Evolutionary conservation across 2,888 invertebrate species (phyloP).

Genomic region (Drosophila hamatofila): DNA sequence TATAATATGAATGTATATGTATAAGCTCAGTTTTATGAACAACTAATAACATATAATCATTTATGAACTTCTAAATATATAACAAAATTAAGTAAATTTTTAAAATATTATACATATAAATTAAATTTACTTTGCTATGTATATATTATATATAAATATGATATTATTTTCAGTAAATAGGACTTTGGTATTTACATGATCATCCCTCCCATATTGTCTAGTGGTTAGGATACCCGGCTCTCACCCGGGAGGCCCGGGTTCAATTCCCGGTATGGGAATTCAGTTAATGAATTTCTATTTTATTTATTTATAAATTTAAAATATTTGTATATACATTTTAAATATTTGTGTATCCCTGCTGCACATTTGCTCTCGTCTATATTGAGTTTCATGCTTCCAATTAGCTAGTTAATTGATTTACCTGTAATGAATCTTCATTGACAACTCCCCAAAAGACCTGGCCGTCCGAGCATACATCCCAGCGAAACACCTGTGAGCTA

Average conservation of each 20-base stretch:
- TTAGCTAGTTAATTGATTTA: slow-evolving; percentile 32
- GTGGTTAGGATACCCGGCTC: slow-evolving; percentile 73
- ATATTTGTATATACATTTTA: not conserved
- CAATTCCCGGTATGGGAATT: slow-evolving; percentile 68
- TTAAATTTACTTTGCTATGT: too few relatives aligned
- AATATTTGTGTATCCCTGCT: not conserved
- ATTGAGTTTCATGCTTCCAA: slow-evolving; percentile 3
- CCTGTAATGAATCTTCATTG: slow-evolving; percentile 38
- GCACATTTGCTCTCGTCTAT: not conserved
- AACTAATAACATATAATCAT: too few relatives aligned
- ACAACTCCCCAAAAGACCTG: not conserved
- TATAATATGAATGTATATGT: too few relatives aligned
- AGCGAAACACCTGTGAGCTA: slow-evolving; percentile 21
- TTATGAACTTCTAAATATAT: too few relatives aligned
- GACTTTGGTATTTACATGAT: fast-evolving
- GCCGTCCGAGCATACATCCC: not conserved
- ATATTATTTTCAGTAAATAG: too few relatives aligned
- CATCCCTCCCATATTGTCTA: slow-evolving; percentile 64
- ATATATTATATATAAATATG: too few relatives aligned
- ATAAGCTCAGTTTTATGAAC: too few relatives aligned
- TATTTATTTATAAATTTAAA: not conserved
- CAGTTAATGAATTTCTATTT: too few relatives aligned
- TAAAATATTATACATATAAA: too few relatives aligned
- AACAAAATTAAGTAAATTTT: too few relatives aligned
- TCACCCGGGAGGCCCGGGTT: slow-evolving; percentile 70